Percentiles rank a stretch among this genome's conserved stretches.
These are phyloP conservation scores for Drosophila planitibia DNA, from an alignment of 2,888 invertebrate genomes.

Conservation along the genomic window DNA sequence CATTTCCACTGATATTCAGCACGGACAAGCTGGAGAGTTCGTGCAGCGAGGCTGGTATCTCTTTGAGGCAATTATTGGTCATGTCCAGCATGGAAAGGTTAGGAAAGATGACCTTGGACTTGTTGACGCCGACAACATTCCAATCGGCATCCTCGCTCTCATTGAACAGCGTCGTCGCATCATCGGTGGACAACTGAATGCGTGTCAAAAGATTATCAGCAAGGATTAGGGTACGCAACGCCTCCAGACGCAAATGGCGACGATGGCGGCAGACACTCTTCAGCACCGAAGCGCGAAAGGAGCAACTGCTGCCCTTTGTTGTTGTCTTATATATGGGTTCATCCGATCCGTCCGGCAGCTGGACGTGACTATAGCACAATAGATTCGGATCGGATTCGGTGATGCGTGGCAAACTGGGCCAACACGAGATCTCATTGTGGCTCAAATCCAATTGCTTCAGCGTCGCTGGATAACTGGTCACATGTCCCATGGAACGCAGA, in stretches of 20 bases:
- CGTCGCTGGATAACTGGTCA: slow-evolving; percentile 95
- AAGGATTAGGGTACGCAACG: slow-evolving; percentile 87
- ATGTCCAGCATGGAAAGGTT: slow-evolving; percentile 97
- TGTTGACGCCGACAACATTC: slow-evolving; percentile 87
- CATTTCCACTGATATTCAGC: slow-evolving; percentile 91
- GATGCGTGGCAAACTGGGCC: slow-evolving; percentile 94
- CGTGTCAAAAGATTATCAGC: slow-evolving; percentile 94
- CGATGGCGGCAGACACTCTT: slow-evolving; percentile 94
- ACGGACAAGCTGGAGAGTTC: slow-evolving; percentile 96
- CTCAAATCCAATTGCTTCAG: slow-evolving; percentile 97
- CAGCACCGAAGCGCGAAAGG: slow-evolving; percentile 90
- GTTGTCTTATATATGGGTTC: slow-evolving; percentile 71
- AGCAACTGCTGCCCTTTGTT: slow-evolving; percentile 86
- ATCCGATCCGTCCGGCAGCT: slow-evolving; percentile 59
- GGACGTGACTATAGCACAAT: slow-evolving; percentile 89
- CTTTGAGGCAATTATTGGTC: slow-evolving; percentile 92
- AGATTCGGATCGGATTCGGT: slow-evolving; percentile 88
- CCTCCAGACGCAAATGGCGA: slow-evolving; percentile 91
- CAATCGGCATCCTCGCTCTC: slow-evolving; percentile 88
- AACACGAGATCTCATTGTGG: slow-evolving; percentile 95
- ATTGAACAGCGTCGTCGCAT: slow-evolving; percentile 89
- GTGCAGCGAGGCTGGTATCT: slow-evolving; percentile 93
- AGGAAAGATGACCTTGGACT: slow-evolving; percentile 93
- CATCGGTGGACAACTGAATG: slow-evolving; percentile 93
- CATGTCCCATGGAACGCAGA: slow-evolving; percentile 91